Evolutionary conservation across 2,113 vertebrate genomes (phyloP).

Genomic region (Cynoglossus semilaevis): DNA sequence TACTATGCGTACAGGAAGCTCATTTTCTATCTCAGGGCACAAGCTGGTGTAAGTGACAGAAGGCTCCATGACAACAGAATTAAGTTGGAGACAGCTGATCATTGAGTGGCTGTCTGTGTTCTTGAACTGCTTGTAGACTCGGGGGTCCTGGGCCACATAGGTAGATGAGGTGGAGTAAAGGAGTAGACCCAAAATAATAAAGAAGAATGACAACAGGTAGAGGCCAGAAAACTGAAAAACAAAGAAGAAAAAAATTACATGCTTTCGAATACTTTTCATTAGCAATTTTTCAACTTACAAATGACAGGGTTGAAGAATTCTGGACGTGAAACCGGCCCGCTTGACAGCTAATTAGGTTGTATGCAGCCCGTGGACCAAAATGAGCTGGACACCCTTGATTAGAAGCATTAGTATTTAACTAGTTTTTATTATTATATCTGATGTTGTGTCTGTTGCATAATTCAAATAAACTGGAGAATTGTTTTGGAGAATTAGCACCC

Average conservation of each 20-base stretch:
- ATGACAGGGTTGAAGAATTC: too few relatives aligned
- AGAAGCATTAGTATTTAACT: too few relatives aligned
- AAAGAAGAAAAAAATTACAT: slow-evolving; percentile 8
- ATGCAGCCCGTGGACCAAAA: too few relatives aligned
- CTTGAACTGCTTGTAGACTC: slow-evolving; percentile 95
- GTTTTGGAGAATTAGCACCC: too few relatives aligned
- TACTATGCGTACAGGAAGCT: slow-evolving; percentile 81
- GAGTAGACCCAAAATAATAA: slow-evolving; percentile 88
- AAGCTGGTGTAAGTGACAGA: slow-evolving; percentile 92
- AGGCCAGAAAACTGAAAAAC: slow-evolving; percentile 89
- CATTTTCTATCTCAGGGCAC: slow-evolving; percentile 86
- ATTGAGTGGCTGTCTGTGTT: slow-evolving; percentile 79
- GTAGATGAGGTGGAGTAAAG: slow-evolving; percentile 90
- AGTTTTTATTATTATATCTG: too few relatives aligned
- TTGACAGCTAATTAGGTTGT: too few relatives aligned
- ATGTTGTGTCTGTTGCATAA: too few relatives aligned
- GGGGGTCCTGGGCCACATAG: slow-evolving; percentile 90
- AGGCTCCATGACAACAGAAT: slow-evolving; percentile 80
- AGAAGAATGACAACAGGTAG: slow-evolving; percentile 90
- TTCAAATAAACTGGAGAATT: too few relatives aligned
- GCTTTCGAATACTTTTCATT: too few relatives aligned
- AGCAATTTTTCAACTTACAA: too few relatives aligned
- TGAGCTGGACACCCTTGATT: too few relatives aligned
- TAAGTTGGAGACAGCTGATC: slow-evolving; percentile 73
- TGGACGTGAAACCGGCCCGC: too few relatives aligned